These are phyloP conservation scores for Zaprionus vittiger DNA, from an alignment of 1,140 invertebrate species.

Conservation along the genomic window DNA sequence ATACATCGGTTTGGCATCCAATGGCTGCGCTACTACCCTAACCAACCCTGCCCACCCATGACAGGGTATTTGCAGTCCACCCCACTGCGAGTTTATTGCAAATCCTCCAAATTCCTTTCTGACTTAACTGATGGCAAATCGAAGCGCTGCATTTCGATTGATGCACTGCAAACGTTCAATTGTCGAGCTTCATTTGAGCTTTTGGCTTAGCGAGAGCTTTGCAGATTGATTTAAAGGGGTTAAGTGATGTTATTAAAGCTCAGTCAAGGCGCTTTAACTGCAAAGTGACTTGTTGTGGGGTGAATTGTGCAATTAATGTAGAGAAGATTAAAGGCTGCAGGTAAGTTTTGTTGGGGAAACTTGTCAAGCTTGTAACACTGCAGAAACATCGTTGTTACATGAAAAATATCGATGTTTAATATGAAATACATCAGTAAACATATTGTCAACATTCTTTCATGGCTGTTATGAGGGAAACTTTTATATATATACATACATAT, in stretches of 20 bases:
- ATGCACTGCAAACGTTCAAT: not conserved
- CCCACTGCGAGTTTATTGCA: not conserved
- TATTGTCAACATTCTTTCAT: too few species aligned
- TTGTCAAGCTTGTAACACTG: too few species aligned
- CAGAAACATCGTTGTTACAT: too few species aligned
- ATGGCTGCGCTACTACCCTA: not conserved
- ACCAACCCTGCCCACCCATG: not conserved
- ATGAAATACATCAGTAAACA: too few species aligned
- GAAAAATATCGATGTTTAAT: too few species aligned
- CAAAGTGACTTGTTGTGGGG: not conserved
- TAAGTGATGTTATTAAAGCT: not conserved
- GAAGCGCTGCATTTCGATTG: not conserved
- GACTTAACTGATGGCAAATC: not conserved
- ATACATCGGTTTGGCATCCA: constrained; percentile 38
- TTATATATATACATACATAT: too few species aligned
- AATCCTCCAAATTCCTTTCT: constrained; percentile 9
- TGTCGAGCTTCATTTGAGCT: not conserved
- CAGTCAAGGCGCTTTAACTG: not conserved
- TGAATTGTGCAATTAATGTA: not conserved
- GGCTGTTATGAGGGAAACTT: too few species aligned
- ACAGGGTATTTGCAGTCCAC: constrained; percentile 30
- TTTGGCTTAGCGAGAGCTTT: constrained; percentile 3
- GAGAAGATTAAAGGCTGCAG: not conserved
- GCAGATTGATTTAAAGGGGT: constrained; percentile 1
- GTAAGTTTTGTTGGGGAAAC: too few species aligned